Conservation (phyloP, 1,140 invertebrate genomes). For the Ericerus pela region DNA sequence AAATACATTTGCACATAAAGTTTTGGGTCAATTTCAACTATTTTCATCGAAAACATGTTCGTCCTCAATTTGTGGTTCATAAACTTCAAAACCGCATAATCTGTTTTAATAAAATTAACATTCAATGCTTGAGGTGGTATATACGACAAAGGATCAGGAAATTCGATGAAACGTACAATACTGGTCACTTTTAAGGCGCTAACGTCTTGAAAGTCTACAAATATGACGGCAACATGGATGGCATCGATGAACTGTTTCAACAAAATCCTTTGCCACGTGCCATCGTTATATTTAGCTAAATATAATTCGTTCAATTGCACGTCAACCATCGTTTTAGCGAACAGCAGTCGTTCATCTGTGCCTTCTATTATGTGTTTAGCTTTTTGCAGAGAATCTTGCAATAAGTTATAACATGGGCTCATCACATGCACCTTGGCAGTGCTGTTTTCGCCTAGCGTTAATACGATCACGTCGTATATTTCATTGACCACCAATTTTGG, state of each 20-base stretch:
- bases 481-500: not conserved
- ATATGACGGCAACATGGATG: not conserved
- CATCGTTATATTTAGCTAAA: not conserved
- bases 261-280: not conserved
- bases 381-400: not conserved
- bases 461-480: not conserved
- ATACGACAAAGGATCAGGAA: not conserved
- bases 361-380: not conserved
- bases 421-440: not conserved
- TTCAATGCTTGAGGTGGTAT: not conserved
- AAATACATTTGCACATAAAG: not conserved
- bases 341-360: not conserved
- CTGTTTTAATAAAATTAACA: not conserved
- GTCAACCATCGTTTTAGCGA: not conserved
- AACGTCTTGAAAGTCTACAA: not conserved
- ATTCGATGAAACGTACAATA: not conserved
- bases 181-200: not conserved
- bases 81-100: not conserved
- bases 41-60: not conserved
- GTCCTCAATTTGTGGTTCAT: not conserved
- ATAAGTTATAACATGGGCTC: not conserved
- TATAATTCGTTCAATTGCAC: not conserved
- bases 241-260: not conserved
- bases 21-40: not conserved
- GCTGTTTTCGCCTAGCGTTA: not conserved